Conservation (phyloP, 1,140 invertebrate species). For the Parapsyche elsis region DNA sequence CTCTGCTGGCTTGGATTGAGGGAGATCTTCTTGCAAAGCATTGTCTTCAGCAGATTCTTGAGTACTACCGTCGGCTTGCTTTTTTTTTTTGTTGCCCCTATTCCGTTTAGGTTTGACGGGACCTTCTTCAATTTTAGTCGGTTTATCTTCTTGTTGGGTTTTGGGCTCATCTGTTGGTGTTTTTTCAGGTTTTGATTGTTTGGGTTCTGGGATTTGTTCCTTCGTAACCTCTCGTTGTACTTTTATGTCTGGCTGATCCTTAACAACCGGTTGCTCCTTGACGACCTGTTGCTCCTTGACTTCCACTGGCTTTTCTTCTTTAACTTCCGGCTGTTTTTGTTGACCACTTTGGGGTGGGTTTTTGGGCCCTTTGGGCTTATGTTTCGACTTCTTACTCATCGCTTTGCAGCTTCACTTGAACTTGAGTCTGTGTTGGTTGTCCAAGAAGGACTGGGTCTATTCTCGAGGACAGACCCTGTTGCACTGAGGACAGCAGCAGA, state of each 20-base stretch:
- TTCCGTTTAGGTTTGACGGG: slow-evolving; percentile 52
- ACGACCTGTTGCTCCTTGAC: slow-evolving; percentile 15
- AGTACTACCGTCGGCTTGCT: slow-evolving; percentile 17
- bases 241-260: neutral
- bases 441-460: slow-evolving; percentile 16
- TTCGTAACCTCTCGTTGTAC: neutral
- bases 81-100: slow-evolving; percentile 48
- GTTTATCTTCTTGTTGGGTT: neutral
- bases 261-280: neutral
- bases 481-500: slow-evolving; percentile 40
- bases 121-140: slow-evolving; percentile 5
- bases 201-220: neutral
- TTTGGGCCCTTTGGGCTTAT: slow-evolving; percentile 53
- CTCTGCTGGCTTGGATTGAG: neutral
- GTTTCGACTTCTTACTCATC: slow-evolving; percentile 54
- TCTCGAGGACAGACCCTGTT: slow-evolving; percentile 22
- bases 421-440: neutral
- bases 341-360: slow-evolving; percentile 44
- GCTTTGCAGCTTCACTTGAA: slow-evolving; percentile 39
- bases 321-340: neutral
- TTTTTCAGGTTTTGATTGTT: neutral
- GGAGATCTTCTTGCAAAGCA: neutral
- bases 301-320: slow-evolving; percentile 12
- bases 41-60: slow-evolving; percentile 16
- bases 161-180: neutral